Percentiles rank a stretch among this genome's conserved stretches.
phyloP scores from a whole-genome alignment of 2,888 invertebrate genomes.

The Chalcis sispes region DNA sequence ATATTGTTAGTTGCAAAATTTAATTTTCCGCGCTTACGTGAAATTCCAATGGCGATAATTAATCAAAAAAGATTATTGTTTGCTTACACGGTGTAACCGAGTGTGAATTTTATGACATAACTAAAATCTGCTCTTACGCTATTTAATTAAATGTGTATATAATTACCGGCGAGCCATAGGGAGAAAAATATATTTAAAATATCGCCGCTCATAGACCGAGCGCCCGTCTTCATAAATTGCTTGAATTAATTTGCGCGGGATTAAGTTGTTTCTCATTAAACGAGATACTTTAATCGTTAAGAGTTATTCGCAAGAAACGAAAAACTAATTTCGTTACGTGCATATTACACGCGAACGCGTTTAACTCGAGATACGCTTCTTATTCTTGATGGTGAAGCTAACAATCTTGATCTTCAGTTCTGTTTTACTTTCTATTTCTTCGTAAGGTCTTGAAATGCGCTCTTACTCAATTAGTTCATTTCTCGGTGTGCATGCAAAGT shows the following conservation, averaged over 20 bases:
- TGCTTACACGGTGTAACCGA: not conserved
- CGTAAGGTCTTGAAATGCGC: too few relatives aligned
- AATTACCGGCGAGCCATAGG: not conserved
- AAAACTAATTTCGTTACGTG: slow-evolving; percentile 36
- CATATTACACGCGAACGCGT: not conserved
- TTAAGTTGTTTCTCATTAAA: slow-evolving; percentile 34
- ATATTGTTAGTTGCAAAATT: slow-evolving; percentile 31
- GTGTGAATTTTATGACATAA: not conserved
- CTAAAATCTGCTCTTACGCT: not conserved
- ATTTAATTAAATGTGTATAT: not conserved
- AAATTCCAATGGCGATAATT: not conserved
- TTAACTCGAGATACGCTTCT: too few relatives aligned
- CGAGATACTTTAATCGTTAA: slow-evolving; percentile 17
- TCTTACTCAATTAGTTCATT: not conserved
- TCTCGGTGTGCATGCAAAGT: not conserved
- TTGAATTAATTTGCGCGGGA: slow-evolving; percentile 28
- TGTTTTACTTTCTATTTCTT: too few relatives aligned
- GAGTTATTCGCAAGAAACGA: slow-evolving; percentile 26
- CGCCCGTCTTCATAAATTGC: slow-evolving; percentile 30
- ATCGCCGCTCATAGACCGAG: not conserved
- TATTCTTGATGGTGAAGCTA: too few relatives aligned
- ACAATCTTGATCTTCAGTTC: too few relatives aligned
- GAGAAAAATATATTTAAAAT: not conserved
- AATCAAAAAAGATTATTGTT: not conserved
- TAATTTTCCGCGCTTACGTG: slow-evolving; percentile 1